These are phyloP conservation scores for Desmophyllum pertusum DNA, from an alignment of 92 coral and sea anemone genomes.

Conservation along the genomic window DNA sequence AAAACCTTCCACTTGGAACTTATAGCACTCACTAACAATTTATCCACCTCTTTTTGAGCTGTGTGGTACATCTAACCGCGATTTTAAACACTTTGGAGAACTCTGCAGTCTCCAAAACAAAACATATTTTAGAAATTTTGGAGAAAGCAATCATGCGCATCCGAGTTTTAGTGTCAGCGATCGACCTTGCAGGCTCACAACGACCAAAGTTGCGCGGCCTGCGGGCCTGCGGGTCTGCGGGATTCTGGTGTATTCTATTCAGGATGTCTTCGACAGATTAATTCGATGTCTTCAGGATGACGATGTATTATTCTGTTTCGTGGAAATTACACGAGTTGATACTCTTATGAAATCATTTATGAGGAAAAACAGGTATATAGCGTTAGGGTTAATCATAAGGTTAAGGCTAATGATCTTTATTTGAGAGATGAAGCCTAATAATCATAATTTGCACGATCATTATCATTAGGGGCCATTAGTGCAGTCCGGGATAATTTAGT, in stretches of 20 bases:
- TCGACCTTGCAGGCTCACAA: background rate
- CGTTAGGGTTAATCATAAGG: background rate
- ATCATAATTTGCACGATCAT: too few relatives aligned
- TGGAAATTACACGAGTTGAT: background rate
- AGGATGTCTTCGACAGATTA: too few relatives aligned
- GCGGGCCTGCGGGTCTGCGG: background rate
- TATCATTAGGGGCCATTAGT: too few relatives aligned
- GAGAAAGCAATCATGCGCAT: constrained; percentile 15
- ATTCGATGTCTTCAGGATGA: too few relatives aligned
- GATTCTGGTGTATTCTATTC: too few relatives aligned
- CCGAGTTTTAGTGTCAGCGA: constrained; percentile 24
- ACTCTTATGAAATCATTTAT: constrained; percentile 1
- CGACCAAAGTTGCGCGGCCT: background rate
- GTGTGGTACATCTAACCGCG: constrained; percentile 74
- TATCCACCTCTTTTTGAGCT: constrained; percentile 86
- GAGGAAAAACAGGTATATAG: constrained; percentile 17
- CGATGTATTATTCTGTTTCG: background rate
- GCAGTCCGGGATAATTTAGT: too few relatives aligned
- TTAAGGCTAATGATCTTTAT: background rate
- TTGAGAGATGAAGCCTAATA: background rate
- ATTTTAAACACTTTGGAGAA: background rate
- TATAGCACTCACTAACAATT: constrained; percentile 68
- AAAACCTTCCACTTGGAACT: constrained; percentile 52
- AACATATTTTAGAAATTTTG: background rate
- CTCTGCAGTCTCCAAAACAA: background rate